Conservation (phyloP, 64 coral and sea anemone species). For the Anthopleura sola region DNA sequence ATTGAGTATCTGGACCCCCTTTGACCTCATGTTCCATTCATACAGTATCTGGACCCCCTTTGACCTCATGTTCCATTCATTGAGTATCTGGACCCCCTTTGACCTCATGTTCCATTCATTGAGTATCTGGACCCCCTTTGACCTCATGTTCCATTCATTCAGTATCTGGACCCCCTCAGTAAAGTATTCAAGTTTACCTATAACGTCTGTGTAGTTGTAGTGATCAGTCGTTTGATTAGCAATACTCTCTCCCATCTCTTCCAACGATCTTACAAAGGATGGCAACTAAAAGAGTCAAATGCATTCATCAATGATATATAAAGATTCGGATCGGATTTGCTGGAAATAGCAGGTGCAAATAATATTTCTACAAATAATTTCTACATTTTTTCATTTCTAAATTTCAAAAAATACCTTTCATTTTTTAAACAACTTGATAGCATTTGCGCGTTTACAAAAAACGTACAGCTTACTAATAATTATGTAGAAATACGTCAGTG, state of each 20-base stretch:
- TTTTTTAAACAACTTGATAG: no score
- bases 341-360: no score
- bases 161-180: background rate
- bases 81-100: no score
- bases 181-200: background rate
- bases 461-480: no score
- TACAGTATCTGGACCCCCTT: no score
- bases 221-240: background rate
- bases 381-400: background rate
- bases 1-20: background rate
- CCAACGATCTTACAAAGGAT: background rate
- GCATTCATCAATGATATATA: background rate
- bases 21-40: background rate
- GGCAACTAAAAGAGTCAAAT: background rate
- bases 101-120: background rate
- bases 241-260: background rate
- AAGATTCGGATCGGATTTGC: no score
- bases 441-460: no score
- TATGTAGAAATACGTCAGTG: no score
- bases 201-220: background rate
- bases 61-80: no score
- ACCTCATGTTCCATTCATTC: background rate
- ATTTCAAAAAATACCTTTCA: no score
- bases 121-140: background rate
- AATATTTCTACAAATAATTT: no score